phyloP scores from a whole-genome alignment of 2,797 vertebrate genomes.

The Cuculus canorus region DNA sequence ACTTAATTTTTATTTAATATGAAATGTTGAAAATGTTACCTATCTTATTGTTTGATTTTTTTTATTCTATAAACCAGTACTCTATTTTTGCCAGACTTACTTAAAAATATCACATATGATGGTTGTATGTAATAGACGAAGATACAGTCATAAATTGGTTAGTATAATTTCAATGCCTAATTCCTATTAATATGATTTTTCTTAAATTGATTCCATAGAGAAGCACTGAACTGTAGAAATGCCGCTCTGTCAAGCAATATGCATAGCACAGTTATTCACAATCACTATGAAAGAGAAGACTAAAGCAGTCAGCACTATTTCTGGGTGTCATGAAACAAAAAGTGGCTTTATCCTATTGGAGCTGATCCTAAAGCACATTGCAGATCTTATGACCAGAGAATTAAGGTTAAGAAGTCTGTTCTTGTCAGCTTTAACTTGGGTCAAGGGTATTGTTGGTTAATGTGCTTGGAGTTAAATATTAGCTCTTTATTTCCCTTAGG shows the following conservation, averaged over 20 bases:
- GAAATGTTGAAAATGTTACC: neutral
- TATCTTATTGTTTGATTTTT: neutral
- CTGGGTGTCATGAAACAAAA: slow-evolving; percentile 67
- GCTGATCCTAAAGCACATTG: slow-evolving; percentile 64
- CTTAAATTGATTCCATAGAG: neutral
- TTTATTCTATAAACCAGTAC: neutral
- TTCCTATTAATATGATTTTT: neutral
- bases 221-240: neutral
- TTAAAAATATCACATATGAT: neutral
- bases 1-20: neutral
- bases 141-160: neutral
- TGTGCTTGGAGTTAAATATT: slow-evolving; percentile 68
- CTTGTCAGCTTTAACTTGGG: slow-evolving; percentile 70
- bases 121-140: neutral
- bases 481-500: slow-evolving; percentile 63
- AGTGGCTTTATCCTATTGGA: slow-evolving; percentile 66
- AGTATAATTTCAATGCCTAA: neutral
- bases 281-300: slow-evolving; percentile 33
- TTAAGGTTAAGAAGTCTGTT: slow-evolving; percentile 68
- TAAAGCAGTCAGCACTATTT: slow-evolving; percentile 57
- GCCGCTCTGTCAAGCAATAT: slow-evolving; percentile 11
- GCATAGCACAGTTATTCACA: slow-evolving; percentile 59
- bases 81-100: neutral
- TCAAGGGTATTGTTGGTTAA: slow-evolving; percentile 70
- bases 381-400: slow-evolving; percentile 68